Base-by-base conservation (phyloP, 2,888 invertebrate genomes). In the Andrena fulva region DNA sequence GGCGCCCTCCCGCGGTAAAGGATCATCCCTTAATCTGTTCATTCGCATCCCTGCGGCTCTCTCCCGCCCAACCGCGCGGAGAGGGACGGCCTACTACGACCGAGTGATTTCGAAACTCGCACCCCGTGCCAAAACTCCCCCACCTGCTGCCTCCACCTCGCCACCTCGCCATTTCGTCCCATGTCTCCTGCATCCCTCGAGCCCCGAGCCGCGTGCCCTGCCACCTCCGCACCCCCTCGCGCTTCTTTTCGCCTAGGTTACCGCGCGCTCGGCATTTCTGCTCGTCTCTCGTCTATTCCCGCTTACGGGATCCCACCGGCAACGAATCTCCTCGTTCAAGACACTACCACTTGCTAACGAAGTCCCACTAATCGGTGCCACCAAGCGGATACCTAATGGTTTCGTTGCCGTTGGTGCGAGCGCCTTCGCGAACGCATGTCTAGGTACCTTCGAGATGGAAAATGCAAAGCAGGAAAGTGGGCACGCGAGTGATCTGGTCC, bases 11-110 rank as follows among this genome's bases (percentile, higher is more conserved):
- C 90, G 89, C 91, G 88, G 90, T 88, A 90, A 91, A 92, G 92
- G 93, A 93, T 93, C 93, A 93, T 93, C 93, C 93, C 92, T 93
- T 93, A 93, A 93, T 93, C 93, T 92, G 92, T 93, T 93, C 93
- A 93, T 93, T 93, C 93, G 92, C 93, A 89, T 92, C 93, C 91
- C 91, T 89, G 91, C 90, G 87, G 90, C 90, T 90, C 90, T 82
- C 82, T 81, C 66, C 42, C 81, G 76, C 33, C 77, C 80, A 71
- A 7, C 80, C 66, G 80, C 70, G 76, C 69, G 67, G 10, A 77
- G 54, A 60, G 66, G 75, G 74, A 89, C 88, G 72, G n/a, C 52
- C 31, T 50, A 71, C 69, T 69, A 89, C 89, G 89, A 89, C 84
- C 90, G 88, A 90, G 89, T 89, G 91, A 87, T 92, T 91, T 91